These are phyloP conservation scores for Phania funesta DNA, from an alignment of 2,888 invertebrate species.

Conservation along the genomic window DNA sequence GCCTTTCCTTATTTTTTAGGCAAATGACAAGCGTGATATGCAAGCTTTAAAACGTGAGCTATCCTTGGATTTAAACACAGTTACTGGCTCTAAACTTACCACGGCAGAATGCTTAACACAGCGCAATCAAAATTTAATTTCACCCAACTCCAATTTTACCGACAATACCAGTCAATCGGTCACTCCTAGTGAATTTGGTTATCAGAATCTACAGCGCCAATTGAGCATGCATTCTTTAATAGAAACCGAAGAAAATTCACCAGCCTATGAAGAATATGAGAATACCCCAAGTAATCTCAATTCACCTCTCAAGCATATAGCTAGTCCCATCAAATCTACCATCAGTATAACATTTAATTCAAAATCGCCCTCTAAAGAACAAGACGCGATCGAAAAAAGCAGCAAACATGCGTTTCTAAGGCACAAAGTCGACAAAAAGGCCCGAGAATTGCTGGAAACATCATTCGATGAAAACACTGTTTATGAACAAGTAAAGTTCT, in stretches of 20 bases:
- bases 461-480: constrained; percentile 83
- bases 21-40: constrained; percentile 78
- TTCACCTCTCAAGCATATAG: constrained; percentile 71
- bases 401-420: constrained; percentile 75
- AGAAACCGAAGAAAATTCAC: constrained; percentile 78
- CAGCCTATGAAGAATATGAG: constrained; percentile 78
- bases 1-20: constrained; percentile 27
- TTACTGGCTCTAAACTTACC: constrained; percentile 68
- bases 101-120: constrained; percentile 45
- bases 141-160: constrained; percentile 79
- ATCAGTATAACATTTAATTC: constrained; percentile 86
- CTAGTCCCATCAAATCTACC: constrained; percentile 85
- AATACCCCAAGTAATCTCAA: constrained; percentile 77
- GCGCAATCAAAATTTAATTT: constrained; percentile 69
- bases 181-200: constrained; percentile 80
- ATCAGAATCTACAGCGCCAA: constrained; percentile 80
- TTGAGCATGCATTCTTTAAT: constrained; percentile 78
- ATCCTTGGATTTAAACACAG: constrained; percentile 78
- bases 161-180: constrained; percentile 81
- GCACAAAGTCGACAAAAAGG: constrained; percentile 64
- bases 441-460: constrained; percentile 82
- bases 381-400: constrained; percentile 76
- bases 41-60: constrained; percentile 79
- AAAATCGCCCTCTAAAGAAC: constrained; percentile 82
- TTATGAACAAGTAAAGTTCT: constrained; percentile 89